Evolutionary conservation across 2,888 invertebrate genomes (phyloP), one percentile per base, ranked within the genome.

Genomic region (Epirrhoe tristata): DNA sequence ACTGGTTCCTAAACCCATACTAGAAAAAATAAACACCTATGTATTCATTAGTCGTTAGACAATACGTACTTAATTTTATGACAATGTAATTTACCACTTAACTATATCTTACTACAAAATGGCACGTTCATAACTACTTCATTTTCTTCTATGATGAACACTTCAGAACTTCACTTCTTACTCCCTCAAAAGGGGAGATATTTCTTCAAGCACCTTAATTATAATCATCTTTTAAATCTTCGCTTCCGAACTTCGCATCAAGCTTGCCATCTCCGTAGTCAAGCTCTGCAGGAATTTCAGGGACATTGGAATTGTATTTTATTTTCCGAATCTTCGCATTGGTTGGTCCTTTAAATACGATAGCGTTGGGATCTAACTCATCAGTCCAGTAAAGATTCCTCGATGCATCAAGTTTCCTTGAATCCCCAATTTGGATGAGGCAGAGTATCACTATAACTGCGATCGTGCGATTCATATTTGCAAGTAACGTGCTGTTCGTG

Each of bases 281-380:
- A 54, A 82, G 78, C 39, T 81, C 81, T 14, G 75, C 71, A 0
- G 70, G 69, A 24, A 57, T 3, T 31, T 72, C 69, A 3, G 71
- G 71, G 16, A 54, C 0, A 43, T 68, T 58, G 5, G 70, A 32
- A 24, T 3, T 24, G 24, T 24, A 24, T 24, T 24, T 24, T 0
- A 10, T 16, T n/a, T 66, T 63, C 5, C 71, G 60, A 14, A 68
- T 59, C 10, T 84, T 78, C 14, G 77, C 82, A 69, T 89, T 90
- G 0, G 89, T 90, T 0, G 87, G 88, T 1, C 82, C 90, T 0
- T 83, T 82, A 52, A 89, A 90, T 0, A 84, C 87, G 10, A 90
- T 88, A 0, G 84, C 81, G 32, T 80, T 70, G 0, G 87, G 85
- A 61, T 82, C 83, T 0, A 77, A 64, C 4, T 73, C 72, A 55